Base-by-base conservation (phyloP, 2,888 invertebrate genomes). In the Julus scanicus region DNA sequence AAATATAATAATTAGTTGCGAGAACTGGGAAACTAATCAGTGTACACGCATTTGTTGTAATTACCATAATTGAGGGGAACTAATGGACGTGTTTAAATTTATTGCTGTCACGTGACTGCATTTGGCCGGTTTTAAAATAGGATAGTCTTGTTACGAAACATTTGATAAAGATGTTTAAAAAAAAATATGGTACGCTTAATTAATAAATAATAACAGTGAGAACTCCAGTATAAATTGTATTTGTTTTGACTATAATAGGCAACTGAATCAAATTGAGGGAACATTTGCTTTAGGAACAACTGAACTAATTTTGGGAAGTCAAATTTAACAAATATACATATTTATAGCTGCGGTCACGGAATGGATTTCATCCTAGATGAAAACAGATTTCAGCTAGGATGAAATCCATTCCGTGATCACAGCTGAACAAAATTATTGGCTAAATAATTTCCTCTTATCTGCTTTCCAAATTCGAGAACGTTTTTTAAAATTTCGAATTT, bases 61-160 rank as follows among this genome's bases (percentile, higher is more conserved):
- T 71, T 71, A 71, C 71, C 71, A 11, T 29, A 20, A 71, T 71
- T 71, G 20, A 20, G 71, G 29, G 29, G 71, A n/a, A 29, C 20
- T 71, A 71, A 71, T 71, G 71, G 29, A 20, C 71, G 71, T 29
- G 29, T 71, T 71, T 71, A 15, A 71, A 71, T 71, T 71, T 71
- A 71, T n/a, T 3, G 63, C 29, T 11, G 4, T 71, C 8, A 20
- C 71, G 71, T 71, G 71, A 71, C 71, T 71, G 9, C 29, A 29
- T 29, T 29, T n/a, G 29, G 29, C 29, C 29, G 20, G 20, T 71
- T 9, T 53, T 11, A 53, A 53, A 53, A 53, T 9, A 17, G 17
- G 53, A 15, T 53, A 53, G 53, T 53, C 53, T 53, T 13, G 53
- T 53, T 53, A 53, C 53, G 20, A 8, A 63, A 63, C 17, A n/a